Evolutionary conservation across 2,113 vertebrate species (phyloP), one percentile per base, ranked within the genome.

Genomic region (Condylura cristata): DNA sequence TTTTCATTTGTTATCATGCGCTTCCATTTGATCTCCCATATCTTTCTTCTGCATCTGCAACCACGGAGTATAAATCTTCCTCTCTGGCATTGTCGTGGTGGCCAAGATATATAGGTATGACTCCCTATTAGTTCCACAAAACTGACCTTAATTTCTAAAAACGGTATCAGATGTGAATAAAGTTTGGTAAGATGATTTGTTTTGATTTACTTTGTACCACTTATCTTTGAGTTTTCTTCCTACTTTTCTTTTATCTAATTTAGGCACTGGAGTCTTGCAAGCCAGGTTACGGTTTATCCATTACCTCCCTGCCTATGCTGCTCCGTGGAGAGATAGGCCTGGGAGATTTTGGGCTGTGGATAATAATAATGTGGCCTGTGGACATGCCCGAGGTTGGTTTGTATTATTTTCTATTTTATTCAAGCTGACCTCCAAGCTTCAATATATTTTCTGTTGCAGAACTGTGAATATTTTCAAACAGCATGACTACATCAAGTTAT

Each of bases 1-100:
- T 99, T 99, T 99, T 99, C 99, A 99, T 98, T 98, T 98, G 98
- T 99, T 99, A 99, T 99, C 99, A 98, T 98, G 98, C 98, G 97
- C 98, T 98, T 99, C 98, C 98, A 99, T 99, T 99, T 99, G 98
- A 99, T 99, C 98, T 99, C 97, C 97, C 98, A 96, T 99, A 99
- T 99, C 99, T 99, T 98, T 98, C 98, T 98, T 97, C 98, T 98
- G 98, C 98, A 99, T 99, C 99, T 99, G 99, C 98, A 98, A 98
- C 98, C 98, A 96, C 96, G 98, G 98, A 98, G 98, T 99, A 99
- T 99, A 99, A 99, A 99, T 99, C 99, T 99, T 98, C 98, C 97
- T 96, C 98, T 98, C 98, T 98, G 89, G 97, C 97, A 97, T 98
- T 99, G 98, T 99, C 98, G 98, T 97, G 95, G 98, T 98, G 98